Base-by-base conservation (phyloP, 2,113 vertebrate genomes). In the Megaptera novaeangliae region DNA sequence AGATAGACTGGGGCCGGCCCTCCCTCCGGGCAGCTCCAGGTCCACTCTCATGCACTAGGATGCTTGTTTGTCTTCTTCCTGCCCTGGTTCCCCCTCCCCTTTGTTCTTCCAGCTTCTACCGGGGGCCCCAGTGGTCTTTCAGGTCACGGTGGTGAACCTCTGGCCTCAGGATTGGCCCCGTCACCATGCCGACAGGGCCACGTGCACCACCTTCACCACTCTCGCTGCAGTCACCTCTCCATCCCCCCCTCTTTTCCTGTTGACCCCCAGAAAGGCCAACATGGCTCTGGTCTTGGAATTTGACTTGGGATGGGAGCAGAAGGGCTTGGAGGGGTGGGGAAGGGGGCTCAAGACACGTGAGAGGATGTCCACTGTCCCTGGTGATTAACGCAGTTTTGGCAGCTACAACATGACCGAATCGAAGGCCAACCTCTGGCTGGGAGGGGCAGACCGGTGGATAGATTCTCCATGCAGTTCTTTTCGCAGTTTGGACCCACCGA, bases 1-100 rank as follows among this genome's bases (percentile, higher is more conserved):
- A 99, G 99, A 99, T 99, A 99, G 94, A 82, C 84, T 75, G 95
- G 96, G 72, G 82, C 89, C 0, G 1, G 82, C 91, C 64, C 75
- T 4, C 5, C 49, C 93, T 80, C 0, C 0, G 63, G 81, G 69
- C 34, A 75, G 97, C 93, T 88, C 96, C 84, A 84, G 93, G 74
- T 83, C 89, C 44, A 82, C 34, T 72, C 84, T 96, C 86, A 36
- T 21, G 96, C 98, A 72, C 98, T 93, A 89, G 97, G 98, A 97
- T 96, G 92, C 98, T 98, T 98, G 41, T 92, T 96, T 0, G 46
- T 96, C 94, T 94, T 85, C 97, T 97, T 80, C 96, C 96, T 46
- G 2, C 96, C 74, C 97, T 86, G 63, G 63, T 82, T 69, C 78
- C 81, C 93, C 64, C 14, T 68, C 89, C 89, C 88, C 71, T 94